phyloP scores from a whole-genome alignment of 1,140 invertebrate species.

The Paraescarpia echinospica region DNA sequence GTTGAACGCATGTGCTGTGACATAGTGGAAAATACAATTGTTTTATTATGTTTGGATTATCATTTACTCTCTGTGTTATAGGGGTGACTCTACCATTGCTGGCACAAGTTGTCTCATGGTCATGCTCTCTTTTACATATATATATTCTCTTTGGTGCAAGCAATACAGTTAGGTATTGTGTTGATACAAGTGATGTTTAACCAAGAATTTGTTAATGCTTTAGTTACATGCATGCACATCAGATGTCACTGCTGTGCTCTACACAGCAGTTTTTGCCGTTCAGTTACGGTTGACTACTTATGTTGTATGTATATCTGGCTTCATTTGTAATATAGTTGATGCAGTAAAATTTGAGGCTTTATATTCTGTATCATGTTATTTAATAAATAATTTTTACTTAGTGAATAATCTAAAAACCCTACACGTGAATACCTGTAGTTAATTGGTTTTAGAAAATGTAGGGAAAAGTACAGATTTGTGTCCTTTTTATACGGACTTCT shows the following conservation, averaged over 20 bases:
- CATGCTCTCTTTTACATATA: background rate
- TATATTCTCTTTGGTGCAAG: background rate
- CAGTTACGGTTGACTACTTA: background rate
- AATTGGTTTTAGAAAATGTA: too few relatives aligned
- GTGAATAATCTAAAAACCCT: background rate
- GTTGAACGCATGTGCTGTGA: background rate
- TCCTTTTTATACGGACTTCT: too few relatives aligned
- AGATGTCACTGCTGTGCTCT: background rate
- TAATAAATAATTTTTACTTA: background rate
- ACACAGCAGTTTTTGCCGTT: too few relatives aligned
- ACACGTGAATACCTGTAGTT: background rate
- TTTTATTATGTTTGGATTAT: background rate
- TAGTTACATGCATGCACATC: background rate
- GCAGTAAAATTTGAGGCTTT: background rate
- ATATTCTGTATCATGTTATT: background rate
- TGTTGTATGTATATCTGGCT: background rate
- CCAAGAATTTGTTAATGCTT: background rate
- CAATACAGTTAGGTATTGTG: background rate
- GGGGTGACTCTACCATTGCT: background rate
- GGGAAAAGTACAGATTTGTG: too few relatives aligned
- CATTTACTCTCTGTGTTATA: background rate
- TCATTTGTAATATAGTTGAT: background rate
- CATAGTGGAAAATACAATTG: background rate
- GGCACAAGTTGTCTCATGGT: background rate
- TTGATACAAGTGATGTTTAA: background rate